Evolutionary conservation across 1,140 invertebrate genomes (phyloP).

Genomic region (Tetramorium alpestre): DNA sequence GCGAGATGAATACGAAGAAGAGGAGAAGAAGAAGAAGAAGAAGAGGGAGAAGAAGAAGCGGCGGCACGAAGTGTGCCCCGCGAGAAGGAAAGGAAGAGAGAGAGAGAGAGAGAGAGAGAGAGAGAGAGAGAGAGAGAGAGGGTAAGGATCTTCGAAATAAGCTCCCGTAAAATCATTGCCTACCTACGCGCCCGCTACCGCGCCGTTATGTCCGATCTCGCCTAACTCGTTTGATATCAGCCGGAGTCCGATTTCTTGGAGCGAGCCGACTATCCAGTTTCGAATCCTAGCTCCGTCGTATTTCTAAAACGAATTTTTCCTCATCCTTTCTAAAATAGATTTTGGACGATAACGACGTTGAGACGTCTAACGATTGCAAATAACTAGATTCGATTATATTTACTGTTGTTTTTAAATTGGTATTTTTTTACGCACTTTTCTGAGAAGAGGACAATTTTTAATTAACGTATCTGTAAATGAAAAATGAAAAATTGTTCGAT

Average conservation of each 20-base stretch:
- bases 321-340: not conserved
- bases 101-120: conserved; percentile 50
- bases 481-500: not conserved
- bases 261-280: not conserved
- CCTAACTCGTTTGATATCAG: conserved; percentile 59
- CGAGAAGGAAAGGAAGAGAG: conserved; percentile 56
- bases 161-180: conserved; percentile 74
- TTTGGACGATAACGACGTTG: not conserved
- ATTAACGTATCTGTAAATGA: not conserved
- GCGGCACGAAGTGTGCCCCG: conserved; percentile 60
- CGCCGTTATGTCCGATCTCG: conserved; percentile 59
- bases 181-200: conserved; percentile 67
- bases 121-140: conserved; percentile 28
- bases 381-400: not conserved
- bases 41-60: conserved; percentile 16
- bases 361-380: not conserved
- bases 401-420: not conserved
- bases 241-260: not conserved
- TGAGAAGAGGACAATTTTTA: not conserved
- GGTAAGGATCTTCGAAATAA: conserved; percentile 70
- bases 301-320: not conserved
- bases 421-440: not conserved
- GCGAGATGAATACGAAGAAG: conserved; percentile 49
- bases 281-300: not conserved
- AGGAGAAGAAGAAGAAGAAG: conserved; percentile 40